phyloP scores from a whole-genome alignment of 2,888 invertebrate species.

The Drosophila melanosoma region DNA sequence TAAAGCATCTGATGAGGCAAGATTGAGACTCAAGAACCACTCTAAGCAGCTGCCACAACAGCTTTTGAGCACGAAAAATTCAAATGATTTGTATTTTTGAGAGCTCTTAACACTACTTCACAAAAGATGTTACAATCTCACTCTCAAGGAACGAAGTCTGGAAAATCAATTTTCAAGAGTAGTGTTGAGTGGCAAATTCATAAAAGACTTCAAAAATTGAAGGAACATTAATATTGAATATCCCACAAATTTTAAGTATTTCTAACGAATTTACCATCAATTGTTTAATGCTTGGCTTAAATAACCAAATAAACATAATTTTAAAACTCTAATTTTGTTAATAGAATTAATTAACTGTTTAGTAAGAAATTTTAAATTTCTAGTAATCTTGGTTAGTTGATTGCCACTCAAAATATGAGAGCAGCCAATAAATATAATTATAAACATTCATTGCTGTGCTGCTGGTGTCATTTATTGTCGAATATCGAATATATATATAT shows the following conservation, averaged over 20 bases:
- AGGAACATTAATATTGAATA: not conserved
- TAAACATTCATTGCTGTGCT: not conserved
- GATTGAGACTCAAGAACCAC: not conserved
- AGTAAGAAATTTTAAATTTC: not conserved
- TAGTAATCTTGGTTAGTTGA: not conserved
- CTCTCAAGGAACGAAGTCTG: not conserved
- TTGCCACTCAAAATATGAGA: not conserved
- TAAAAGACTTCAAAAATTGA: not conserved
- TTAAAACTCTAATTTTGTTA: not conserved
- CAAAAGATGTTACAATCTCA: not conserved
- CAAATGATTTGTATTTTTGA: not conserved
- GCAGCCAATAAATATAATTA: not conserved
- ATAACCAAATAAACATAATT: not conserved
- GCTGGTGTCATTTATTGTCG: not conserved
- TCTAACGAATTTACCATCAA: not conserved
- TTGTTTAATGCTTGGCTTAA: not conserved
- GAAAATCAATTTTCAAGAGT: not conserved
- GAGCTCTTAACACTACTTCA: not conserved
- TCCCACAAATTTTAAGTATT: not conserved
- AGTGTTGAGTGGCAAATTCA: not conserved
- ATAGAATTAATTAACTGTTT: not conserved
- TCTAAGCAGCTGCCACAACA: not conserved
- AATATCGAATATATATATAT: not conserved
- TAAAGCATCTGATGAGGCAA: not conserved
- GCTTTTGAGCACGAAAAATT: not conserved